phyloP scores from a whole-genome alignment of 2,888 invertebrate species.

The Lasioglossum malachurum region DNA sequence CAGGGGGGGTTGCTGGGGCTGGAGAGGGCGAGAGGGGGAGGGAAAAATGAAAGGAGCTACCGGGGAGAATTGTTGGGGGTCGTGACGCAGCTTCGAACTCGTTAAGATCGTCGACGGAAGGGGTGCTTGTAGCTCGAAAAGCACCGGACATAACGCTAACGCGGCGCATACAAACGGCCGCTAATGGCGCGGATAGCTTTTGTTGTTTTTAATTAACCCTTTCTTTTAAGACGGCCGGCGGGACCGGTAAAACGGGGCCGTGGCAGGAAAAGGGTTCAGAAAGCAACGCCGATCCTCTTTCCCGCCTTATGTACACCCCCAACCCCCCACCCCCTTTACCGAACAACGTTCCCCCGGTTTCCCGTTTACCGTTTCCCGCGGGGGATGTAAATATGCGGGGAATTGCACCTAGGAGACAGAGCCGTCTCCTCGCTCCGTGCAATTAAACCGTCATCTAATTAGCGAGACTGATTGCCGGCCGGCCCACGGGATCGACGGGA shows the following conservation, averaged over 20 bases:
- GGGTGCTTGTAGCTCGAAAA: conserved; percentile 62
- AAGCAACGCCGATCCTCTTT: conserved; percentile 31
- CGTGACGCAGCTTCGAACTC: conserved; percentile 62
- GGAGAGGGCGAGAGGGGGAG: not conserved
- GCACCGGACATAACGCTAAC: conserved; percentile 81
- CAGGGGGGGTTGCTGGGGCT: not conserved
- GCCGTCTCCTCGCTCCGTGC: conserved; percentile 74
- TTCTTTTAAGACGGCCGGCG: conserved; percentile 83
- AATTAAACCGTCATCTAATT: conserved; percentile 84
- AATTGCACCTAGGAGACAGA: conserved; percentile 83
- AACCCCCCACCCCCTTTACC: not conserved
- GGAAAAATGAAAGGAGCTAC: conserved; percentile 38
- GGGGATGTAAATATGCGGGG: conserved; percentile 84
- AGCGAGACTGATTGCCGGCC: conserved; percentile 77
- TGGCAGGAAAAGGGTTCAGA: conserved; percentile 71
- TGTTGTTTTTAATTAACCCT: conserved; percentile 85
- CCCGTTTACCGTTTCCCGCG: conserved; percentile 79
- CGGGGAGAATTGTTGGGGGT: conserved; percentile 49
- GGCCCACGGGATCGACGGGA: conserved; percentile 67
- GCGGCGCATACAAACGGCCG: conserved; percentile 84
- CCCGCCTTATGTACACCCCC: conserved; percentile 60
- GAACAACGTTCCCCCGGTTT: conserved; percentile 27
- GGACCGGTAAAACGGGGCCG: conserved; percentile 75
- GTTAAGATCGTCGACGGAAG: conserved; percentile 70
- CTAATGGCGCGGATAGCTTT: conserved; percentile 84